A percentile compares a stretch with the other conserved stretches of the same genome.
Conservation (phyloP, 2,797 vertebrate species). For the Ictinia mississippiensis region DNA sequence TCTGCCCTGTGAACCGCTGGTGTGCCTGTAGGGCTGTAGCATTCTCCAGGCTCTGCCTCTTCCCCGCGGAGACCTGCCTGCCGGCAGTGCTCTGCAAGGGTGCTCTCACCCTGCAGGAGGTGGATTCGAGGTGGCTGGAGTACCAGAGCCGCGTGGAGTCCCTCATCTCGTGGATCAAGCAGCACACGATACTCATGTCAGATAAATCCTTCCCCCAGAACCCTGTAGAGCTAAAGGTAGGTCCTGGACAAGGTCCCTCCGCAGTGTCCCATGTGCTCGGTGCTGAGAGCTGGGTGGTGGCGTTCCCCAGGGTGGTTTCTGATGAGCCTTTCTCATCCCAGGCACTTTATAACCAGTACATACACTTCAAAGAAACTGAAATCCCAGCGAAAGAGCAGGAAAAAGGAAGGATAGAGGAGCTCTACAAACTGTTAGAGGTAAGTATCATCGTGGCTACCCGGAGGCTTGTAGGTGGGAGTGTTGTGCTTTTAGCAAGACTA, state of each 20-base stretch:
- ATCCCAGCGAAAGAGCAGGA: slow-evolving; percentile 90
- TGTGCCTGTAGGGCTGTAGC: fast-evolving
- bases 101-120: slow-evolving; percentile 77
- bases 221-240: slow-evolving; percentile 96
- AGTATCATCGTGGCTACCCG: neutral
- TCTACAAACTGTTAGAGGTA: slow-evolving; percentile 95
- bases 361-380: slow-evolving; percentile 99
- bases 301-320: neutral
- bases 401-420: slow-evolving; percentile 87
- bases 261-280: fast-evolving
- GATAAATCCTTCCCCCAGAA: slow-evolving; percentile 96
- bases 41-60: neutral
- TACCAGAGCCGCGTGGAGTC: slow-evolving; percentile 91
- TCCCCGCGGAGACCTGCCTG: fast-evolving
- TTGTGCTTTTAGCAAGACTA: neutral
- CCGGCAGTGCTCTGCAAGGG: neutral
- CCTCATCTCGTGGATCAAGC: slow-evolving; percentile 95
- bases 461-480: neutral
- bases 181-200: slow-evolving; percentile 91
- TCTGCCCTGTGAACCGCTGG: neutral
- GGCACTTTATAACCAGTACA: slow-evolving; percentile 99
- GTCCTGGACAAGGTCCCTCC: fast-evolving
- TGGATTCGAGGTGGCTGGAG: slow-evolving; percentile 93
- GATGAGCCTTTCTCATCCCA: slow-evolving; percentile 61
- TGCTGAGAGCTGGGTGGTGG: fast-evolving